Base-by-base conservation (phyloP, 2,888 invertebrate genomes). In the Rhamphomyia laevipes region DNA sequence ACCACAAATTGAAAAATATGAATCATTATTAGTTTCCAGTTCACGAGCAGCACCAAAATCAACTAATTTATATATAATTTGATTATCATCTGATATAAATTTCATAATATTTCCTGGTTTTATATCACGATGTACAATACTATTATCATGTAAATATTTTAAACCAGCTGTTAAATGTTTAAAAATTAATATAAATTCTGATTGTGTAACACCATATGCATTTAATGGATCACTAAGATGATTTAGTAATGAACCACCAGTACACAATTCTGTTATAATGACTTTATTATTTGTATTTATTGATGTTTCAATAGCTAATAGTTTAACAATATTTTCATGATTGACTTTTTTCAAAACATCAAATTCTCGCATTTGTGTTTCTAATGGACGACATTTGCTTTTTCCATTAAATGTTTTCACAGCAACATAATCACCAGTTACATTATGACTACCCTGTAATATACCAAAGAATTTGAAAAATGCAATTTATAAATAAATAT, bases 81-180 rank as follows among this genome's bases (percentile, higher is more conserved):
- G 50, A n/a, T 93, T 91, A 74, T 93, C 91, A 59, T 89, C 87
- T 50, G 84, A 81, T 43, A 91, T 85, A 63, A 86, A 92, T 67
- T 91, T 88, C 86, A 94, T 88, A 33, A 94, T 93, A 64, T 94
- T 94, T 11, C 92, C 93, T 5, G 93, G 93, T 64, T 94, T 94
- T 43, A 93, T 74, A 67, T 94, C 93, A 56, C 94, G 74, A 64
- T 94, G 94, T 0, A 93, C 90, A 23, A 93, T 73, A 67, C 85
- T 89, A 64, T 89, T 87, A 60, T 92, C 90, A 7, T 91, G 76
- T 53, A 93, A 72, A 71, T 93, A 90, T 62, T 90, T 89, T 86
- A 93, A 89, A 11, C 92, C 93, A 17, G 86, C 87, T 13, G 89
- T 86, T 47, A 92, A 73, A 66, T 93, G 90, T 61, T 85, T 84